Base-by-base conservation (phyloP, 2,888 invertebrate genomes). In the Dicyrtoma fusca region DNA sequence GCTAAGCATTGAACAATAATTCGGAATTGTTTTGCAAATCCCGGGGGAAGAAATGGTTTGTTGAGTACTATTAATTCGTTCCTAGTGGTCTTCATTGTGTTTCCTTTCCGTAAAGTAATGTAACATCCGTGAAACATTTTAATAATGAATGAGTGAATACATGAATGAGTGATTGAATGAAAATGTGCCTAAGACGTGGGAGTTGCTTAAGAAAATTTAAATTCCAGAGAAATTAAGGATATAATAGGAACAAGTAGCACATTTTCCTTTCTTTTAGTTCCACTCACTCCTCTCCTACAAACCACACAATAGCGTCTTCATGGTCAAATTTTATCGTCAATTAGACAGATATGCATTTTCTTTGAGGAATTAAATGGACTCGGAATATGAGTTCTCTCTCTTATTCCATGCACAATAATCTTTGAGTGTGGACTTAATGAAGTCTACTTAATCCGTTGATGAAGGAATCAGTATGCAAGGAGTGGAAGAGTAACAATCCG, bases 391-490 rank as follows among this genome's bases (percentile, higher is more conserved):
- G 42, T 26, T 55, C 21, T 21, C 10, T 23, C 19, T 65, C 25
- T 14, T 34, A 61, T 11, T 34, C 61, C 26, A 61, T 44, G 42
- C 26, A 34, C 11, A 19, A 42, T 68, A 44, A 57, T 57, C 68
- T 45, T 44, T 57, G 68, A 68, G 68, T 68, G 68, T 68, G 68
- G 68, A 45, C 59, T 57, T 71, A 63, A 71, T 71, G 62, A 71
- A 71, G 63, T 63, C 63, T 44, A 71, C 71, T 71, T 71, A 71
- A 71, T 63, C 63, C 42, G 44, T 55, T 71, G 71, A 71, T 71
- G 71, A 71, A 61, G 63, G 71, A 71, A 70, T 70, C 70, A 70
- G 70, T 70, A 70, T 70, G 61, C 70, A 34, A 42, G 23, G 44
- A 63, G 63, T 34, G 62, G 53, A 53, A 63, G 68, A 57, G 68